Evolutionary conservation across 2,113 vertebrate species (phyloP).

Genomic region (Epinephelus cyanopodus): DNA sequence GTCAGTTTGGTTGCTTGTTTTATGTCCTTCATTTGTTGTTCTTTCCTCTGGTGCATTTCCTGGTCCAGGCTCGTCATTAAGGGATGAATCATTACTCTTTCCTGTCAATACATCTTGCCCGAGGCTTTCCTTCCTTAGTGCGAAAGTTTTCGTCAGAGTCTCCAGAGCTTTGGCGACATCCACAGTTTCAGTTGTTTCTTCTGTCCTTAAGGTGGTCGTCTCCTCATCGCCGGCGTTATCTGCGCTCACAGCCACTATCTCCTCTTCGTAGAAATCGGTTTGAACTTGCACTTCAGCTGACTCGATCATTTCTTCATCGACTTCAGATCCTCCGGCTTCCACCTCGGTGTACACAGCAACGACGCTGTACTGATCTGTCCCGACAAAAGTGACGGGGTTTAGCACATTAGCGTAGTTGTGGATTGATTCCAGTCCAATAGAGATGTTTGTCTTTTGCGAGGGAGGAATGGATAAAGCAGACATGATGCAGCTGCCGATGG

Average conservation of each 20-base stretch:
- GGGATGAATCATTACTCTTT: slow-evolving; percentile 15
- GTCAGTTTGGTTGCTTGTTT: slow-evolving; percentile 22
- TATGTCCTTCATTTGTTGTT: not conserved
- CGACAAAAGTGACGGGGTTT: slow-evolving; percentile 57
- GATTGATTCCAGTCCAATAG: slow-evolving; percentile 52
- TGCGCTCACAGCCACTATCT: slow-evolving; percentile 39
- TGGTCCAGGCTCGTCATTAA: not conserved
- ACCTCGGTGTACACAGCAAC: slow-evolving; percentile 78
- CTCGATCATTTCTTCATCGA: slow-evolving; percentile 28
- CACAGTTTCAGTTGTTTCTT: slow-evolving; percentile 53
- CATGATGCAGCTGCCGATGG: slow-evolving; percentile 78
- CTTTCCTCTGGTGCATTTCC: slow-evolving; percentile 15
- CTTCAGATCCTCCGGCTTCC: slow-evolving; percentile 50
- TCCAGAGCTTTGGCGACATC: slow-evolving; percentile 70
- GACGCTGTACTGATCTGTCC: slow-evolving; percentile 68
- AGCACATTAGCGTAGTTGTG: slow-evolving; percentile 71
- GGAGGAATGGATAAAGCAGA: slow-evolving; percentile 81
- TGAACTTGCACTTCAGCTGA: slow-evolving; percentile 54
- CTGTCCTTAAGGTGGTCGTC: slow-evolving; percentile 1
- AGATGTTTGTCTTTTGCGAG: slow-evolving; percentile 73
- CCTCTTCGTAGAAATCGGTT: slow-evolving; percentile 65
- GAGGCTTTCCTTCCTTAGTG: slow-evolving; percentile 57
- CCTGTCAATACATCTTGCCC: slow-evolving; percentile 39
- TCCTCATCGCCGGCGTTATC: not conserved
- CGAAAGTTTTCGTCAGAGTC: slow-evolving; percentile 67